These are phyloP conservation scores for Momotus momota DNA, from an alignment of 2,797 vertebrate genomes.

Conservation along the genomic window DNA sequence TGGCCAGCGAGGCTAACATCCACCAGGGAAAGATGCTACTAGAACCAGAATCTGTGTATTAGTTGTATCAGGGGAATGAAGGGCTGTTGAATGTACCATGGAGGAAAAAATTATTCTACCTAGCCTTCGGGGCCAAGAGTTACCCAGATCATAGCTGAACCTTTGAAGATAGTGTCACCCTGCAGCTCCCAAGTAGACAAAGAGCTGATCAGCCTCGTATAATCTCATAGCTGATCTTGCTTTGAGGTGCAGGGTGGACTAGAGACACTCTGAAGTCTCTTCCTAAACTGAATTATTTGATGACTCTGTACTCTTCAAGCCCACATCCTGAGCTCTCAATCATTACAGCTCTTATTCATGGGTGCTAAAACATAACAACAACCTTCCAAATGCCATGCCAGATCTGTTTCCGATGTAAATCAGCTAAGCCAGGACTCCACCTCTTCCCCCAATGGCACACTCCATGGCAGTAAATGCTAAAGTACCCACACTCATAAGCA, in stretches of 20 bases:
- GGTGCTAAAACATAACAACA: background rate
- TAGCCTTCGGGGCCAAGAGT: background rate
- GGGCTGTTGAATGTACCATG: background rate
- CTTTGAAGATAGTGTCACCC: background rate
- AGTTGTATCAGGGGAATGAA: background rate
- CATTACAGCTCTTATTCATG: background rate
- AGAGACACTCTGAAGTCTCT: background rate
- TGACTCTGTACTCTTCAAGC: background rate
- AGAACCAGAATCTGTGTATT: background rate
- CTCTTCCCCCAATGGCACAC: background rate
- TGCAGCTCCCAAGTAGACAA: background rate
- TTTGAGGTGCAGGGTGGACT: background rate
- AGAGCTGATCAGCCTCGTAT: background rate
- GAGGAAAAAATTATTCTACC: background rate
- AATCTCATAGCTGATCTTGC: background rate
- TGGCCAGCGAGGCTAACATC: background rate
- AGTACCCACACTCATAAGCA: background rate
- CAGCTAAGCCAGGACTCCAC: background rate
- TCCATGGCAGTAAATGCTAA: background rate
- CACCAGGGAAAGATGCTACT: background rate
- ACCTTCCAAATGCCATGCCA: background rate
- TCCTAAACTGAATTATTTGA: background rate
- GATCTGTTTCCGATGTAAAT: background rate
- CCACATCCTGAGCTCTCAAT: background rate
- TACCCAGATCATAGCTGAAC: background rate